A percentile compares a stretch with the other conserved stretches of the same genome.
phyloP scores from a whole-genome alignment of 2,113 vertebrate genomes.

The Carassius carassius region DNA sequence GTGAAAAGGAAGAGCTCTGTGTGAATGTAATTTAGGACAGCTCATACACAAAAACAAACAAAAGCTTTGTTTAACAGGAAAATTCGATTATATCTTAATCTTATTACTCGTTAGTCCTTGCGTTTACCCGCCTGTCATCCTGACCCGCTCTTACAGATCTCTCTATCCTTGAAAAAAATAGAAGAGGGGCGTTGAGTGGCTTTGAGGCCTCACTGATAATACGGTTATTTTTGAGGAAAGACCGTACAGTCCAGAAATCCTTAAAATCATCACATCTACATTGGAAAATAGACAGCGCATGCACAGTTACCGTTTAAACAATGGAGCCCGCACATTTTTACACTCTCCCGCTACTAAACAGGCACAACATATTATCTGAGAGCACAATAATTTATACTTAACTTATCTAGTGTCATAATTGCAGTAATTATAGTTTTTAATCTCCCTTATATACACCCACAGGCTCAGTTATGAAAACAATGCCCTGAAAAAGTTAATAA shows the following conservation, averaged over 20 bases:
- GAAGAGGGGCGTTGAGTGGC: too few relatives aligned
- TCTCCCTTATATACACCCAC: neutral
- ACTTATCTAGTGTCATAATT: neutral
- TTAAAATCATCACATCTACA: too few relatives aligned
- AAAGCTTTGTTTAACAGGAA: constrained; percentile 25
- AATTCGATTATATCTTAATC: constrained; percentile 32
- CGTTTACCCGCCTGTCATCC: neutral
- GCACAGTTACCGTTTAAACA: neutral
- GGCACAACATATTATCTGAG: neutral
- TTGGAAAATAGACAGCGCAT: neutral
- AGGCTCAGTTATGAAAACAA: neutral
- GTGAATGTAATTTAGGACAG: constrained; percentile 5
- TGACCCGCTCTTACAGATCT: constrained; percentile 1
- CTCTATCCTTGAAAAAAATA: neutral
- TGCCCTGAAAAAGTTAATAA: neutral
- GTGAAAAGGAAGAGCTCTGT: constrained; percentile 5
- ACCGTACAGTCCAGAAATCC: neutral
- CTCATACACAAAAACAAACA: neutral
- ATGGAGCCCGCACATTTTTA: too few relatives aligned
- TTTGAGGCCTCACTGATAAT: neutral
- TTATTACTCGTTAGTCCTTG: constrained; percentile 6
- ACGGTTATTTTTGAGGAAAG: constrained; percentile 31
- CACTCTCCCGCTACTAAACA: neutral
- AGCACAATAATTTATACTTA: neutral
- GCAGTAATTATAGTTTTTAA: constrained; percentile 4